Evolutionary conservation across 2,113 vertebrate species (phyloP), one percentile per base, ranked within the genome.

Genomic region (Hippocampus barbouri): DNA sequence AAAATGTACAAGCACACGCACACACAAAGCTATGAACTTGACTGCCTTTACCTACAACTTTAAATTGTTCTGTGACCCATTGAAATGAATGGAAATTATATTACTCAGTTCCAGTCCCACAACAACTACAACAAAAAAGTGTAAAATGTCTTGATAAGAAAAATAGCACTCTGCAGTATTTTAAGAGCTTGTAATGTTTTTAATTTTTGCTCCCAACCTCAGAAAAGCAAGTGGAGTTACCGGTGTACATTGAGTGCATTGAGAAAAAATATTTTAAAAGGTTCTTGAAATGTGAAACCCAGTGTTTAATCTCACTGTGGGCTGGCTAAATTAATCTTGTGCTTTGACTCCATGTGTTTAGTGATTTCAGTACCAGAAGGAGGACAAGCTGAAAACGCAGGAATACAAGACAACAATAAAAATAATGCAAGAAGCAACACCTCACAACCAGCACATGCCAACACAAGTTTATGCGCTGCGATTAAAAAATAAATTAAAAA

Each of bases 281-380:
- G 63, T 62, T 83, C 51, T 74, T 88, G 79, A 73, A 63, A 81
- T 73, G 79, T 82, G 61, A 78, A 88, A 85, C 84, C 77, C 74
- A 68, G 69, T 62, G 62, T 84, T 84, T 89, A 91, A 91, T 90
- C 89, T 84, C 1, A 41, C 85, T 80, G 68, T 77, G 64, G 40
- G 57, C 73, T 72, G 81, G 68, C 75, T 84, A 45, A 83, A 77
- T 69, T 81, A 91, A 91, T 90, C 83, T 43, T 79, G 57, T 70
- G n/a, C 45, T 25, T 72, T 72, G 63, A 68, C 66, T 68, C 60
- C 51, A 25, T 75, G 73, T 66, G 59, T 70, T 62, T 66, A 56
- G 30, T 34, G 67, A 68, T n/a, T 43, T n/a, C 25, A 14, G 61
- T 47, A 61, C 11, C 51, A 30, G 49, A 47, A 64, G 72, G 59